Conservation (phyloP, 2,888 invertebrate species). For the Miltochrista miniata region DNA sequence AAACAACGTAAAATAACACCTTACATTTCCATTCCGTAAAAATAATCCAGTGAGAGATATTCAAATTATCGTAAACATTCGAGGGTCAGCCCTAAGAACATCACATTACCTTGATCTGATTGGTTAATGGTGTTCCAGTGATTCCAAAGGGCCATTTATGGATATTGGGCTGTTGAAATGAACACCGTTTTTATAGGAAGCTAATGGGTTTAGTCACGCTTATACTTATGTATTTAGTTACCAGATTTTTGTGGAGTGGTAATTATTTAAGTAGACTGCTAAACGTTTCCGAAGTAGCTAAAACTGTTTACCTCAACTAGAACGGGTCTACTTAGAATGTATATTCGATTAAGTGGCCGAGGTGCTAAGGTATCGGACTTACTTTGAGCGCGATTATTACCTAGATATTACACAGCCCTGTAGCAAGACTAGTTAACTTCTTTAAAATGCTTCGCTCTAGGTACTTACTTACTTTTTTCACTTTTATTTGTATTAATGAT, state of each 20-base stretch:
- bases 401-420: too few relatives aligned
- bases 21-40: slow-evolving; percentile 6
- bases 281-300: slow-evolving; percentile 22
- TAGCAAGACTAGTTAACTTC: too few relatives aligned
- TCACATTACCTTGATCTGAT: slow-evolving; percentile 40
- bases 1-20: slow-evolving; percentile 7
- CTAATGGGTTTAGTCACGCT: slow-evolving; percentile 39
- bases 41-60: slow-evolving; percentile 17
- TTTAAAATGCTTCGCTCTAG: too few relatives aligned
- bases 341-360: too few relatives aligned
- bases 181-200: slow-evolving; percentile 29
- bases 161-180: slow-evolving; percentile 28
- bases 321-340: too few relatives aligned
- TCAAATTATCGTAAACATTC: slow-evolving; percentile 16
- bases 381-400: too few relatives aligned
- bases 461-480: too few relatives aligned
- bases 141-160: slow-evolving; percentile 37
- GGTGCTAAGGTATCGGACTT: too few relatives aligned
- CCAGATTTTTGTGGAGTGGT: slow-evolving; percentile 15
- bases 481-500: too few relatives aligned
- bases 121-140: slow-evolving; percentile 40
- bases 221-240: slow-evolving; percentile 8
- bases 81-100: slow-evolving; percentile 32
- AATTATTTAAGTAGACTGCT: slow-evolving; percentile 23
- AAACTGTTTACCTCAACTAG: slow-evolving; percentile 13